A percentile compares a stretch with the other conserved stretches of the same genome.
Evolutionary conservation across 2,888 invertebrate genomes (phyloP).

Genomic region (Tetheella fluctuosa): DNA sequence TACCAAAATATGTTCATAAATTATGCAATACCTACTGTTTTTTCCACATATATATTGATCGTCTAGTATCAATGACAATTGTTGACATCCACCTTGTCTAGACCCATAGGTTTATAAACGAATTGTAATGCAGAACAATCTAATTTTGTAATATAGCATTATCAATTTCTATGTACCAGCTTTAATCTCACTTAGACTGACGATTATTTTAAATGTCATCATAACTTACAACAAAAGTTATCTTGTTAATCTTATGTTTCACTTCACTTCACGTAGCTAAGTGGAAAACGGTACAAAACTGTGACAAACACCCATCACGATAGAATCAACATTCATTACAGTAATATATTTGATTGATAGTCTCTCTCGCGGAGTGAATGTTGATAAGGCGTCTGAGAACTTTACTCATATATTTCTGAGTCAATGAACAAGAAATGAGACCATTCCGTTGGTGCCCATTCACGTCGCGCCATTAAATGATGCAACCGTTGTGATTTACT

Average conservation of each 20-base stretch:
- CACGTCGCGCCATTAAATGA: slow-evolving; percentile 23
- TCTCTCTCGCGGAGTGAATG: slow-evolving; percentile 15
- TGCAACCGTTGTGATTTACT: slow-evolving; percentile 18
- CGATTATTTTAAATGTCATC: no score
- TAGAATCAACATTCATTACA: slow-evolving; percentile 6
- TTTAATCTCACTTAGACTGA: no score
- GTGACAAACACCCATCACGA: neutral
- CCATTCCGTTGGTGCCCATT: slow-evolving; percentile 14
- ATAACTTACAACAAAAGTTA: no score
- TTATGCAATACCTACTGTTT: no score
- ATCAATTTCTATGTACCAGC: no score
- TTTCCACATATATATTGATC: no score
- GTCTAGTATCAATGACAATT: no score
- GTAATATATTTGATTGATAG: slow-evolving; percentile 21
- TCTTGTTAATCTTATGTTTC: neutral
- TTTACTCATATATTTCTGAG: slow-evolving; percentile 32
- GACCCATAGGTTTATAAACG: no score
- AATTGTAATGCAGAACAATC: no score
- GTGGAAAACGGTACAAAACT: neutral
- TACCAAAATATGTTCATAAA: no score
- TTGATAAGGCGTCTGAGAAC: slow-evolving; percentile 23
- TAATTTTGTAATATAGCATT: no score
- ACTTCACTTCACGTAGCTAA: neutral
- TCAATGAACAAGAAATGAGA: slow-evolving; percentile 42
- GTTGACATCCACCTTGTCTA: no score